Evolutionary conservation across 2,113 vertebrate genomes (phyloP).

Genomic region (Sterrhoptilus dennistouni): DNA sequence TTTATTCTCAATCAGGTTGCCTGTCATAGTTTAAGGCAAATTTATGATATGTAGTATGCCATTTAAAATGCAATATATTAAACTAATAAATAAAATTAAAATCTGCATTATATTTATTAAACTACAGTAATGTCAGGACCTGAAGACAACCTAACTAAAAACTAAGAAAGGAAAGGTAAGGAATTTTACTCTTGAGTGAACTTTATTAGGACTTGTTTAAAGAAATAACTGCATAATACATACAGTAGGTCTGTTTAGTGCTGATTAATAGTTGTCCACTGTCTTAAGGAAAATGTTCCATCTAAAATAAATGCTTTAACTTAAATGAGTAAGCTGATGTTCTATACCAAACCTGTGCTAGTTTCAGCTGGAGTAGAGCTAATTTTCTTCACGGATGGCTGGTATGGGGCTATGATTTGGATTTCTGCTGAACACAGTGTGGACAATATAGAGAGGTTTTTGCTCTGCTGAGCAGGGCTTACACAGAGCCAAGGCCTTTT

Average conservation of each 20-base stretch:
- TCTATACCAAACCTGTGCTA: neutral
- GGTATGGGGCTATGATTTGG: neutral
- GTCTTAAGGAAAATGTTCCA: neutral
- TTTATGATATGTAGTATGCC: neutral
- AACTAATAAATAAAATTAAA: neutral
- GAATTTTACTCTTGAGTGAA: neutral
- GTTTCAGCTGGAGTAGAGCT: neutral
- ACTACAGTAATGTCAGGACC: neutral
- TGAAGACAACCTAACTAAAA: neutral
- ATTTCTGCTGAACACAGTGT: neutral
- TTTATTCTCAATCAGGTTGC: neutral
- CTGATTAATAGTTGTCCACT: neutral
- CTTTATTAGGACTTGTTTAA: neutral
- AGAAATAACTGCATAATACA: neutral
- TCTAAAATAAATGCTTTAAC: neutral
- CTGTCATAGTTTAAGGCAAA: neutral
- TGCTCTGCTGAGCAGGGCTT: neutral
- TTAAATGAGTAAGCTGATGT: neutral
- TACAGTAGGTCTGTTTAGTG: neutral
- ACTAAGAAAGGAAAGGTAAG: neutral
- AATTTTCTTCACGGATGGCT: neutral
- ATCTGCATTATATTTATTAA: neutral
- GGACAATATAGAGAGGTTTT: neutral
- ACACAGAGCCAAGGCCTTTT: neutral
- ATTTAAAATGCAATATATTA: neutral